These are phyloP conservation scores for Tortricodes alternella DNA, from an alignment of 2,888 invertebrate genomes.

Conservation along the genomic window DNA sequence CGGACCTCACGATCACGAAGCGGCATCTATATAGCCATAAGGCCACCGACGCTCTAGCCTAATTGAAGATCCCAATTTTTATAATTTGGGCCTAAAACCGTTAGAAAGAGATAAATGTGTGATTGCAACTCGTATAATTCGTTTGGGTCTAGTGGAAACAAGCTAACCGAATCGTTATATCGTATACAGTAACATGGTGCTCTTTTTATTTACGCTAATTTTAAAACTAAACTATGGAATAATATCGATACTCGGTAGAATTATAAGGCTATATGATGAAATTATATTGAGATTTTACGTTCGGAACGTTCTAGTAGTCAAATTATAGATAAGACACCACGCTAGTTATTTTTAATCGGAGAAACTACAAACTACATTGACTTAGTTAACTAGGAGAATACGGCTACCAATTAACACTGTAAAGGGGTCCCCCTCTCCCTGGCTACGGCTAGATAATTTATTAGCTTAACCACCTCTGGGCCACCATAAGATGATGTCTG, in stretches of 20 bases:
- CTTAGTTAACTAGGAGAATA: constrained; percentile 48
- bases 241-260: no score
- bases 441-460: constrained; percentile 38
- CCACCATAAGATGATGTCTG: constrained; percentile 43
- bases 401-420: constrained; percentile 49
- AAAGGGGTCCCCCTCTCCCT: constrained; percentile 31
- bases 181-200: no score
- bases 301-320: no score
- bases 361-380: constrained; percentile 39
- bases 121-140: not conserved
- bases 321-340: not conserved
- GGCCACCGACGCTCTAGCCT: no score
- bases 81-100: constrained; percentile 47
- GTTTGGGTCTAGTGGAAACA: not conserved
- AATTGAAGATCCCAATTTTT: constrained; percentile 48
- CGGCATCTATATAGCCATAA: no score
- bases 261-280: no score
- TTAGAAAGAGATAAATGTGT: constrained; percentile 26
- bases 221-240: no score
- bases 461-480: constrained; percentile 44
- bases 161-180: no score
- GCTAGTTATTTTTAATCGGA: constrained; percentile 4
- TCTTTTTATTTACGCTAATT: not conserved
- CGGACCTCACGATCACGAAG: no score
- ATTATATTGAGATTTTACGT: no score